These are phyloP conservation scores for Stercorarius parasiticus DNA, from an alignment of 2,113 vertebrate genomes.

Conservation along the genomic window DNA sequence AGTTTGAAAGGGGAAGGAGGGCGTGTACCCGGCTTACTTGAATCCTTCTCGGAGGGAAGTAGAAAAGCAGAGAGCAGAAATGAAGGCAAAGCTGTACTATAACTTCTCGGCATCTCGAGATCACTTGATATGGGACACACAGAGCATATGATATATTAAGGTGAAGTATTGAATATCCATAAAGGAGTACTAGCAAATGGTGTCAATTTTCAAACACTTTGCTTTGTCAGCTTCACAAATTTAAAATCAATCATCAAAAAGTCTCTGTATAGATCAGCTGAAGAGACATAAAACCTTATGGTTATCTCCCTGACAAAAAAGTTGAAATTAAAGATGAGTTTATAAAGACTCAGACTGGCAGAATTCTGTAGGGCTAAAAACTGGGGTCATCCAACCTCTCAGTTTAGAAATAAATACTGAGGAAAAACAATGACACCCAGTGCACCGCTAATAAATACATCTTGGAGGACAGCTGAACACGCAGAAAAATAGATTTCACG, in stretches of 20 bases:
- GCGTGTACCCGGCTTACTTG: neutral
- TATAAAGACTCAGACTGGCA: neutral
- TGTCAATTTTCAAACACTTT: conserved; percentile 64
- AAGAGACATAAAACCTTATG: conserved; percentile 27
- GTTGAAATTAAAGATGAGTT: conserved; percentile 32
- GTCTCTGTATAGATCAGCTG: conserved; percentile 48
- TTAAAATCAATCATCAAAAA: conserved; percentile 69
- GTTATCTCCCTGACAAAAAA: neutral
- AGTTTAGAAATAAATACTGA: neutral
- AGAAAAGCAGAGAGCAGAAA: neutral
- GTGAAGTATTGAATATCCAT: conserved; percentile 65
- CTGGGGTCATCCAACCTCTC: neutral
- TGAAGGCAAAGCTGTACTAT: neutral
- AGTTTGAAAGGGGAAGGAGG: neutral
- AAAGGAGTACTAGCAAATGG: conserved; percentile 55
- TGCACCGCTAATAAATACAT: conserved; percentile 14
- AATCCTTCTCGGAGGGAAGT: neutral
- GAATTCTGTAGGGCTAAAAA: neutral
- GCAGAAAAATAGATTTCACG: conserved; percentile 1
- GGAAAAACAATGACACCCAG: neutral
- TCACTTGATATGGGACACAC: conserved; percentile 15
- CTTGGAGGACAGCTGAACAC: neutral
- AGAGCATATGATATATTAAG: conserved; percentile 37
- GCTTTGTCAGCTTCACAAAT: conserved; percentile 66
- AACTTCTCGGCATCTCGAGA: neutral